phyloP scores from a whole-genome alignment of 2,797 vertebrate genomes.

The Eulemur coronatus region DNA sequence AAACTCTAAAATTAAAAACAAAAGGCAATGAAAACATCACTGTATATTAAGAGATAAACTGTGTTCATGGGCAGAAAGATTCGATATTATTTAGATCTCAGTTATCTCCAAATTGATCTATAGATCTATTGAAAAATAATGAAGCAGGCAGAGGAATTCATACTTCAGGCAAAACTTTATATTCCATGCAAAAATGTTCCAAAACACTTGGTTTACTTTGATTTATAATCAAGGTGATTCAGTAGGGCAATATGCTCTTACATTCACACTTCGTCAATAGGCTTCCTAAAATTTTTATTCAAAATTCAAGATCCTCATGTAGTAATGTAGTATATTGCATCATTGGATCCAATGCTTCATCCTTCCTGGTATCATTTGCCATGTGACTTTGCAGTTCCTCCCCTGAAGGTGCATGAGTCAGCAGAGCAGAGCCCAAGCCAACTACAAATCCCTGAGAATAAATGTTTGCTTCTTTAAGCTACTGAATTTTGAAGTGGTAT shows the following conservation, averaged over 20 bases:
- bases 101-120: not conserved
- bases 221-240: constrained; percentile 27
- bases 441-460: not conserved
- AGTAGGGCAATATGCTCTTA: not conserved
- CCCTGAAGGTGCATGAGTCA: not conserved
- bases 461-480: not conserved
- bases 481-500: not conserved
- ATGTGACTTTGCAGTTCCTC: not conserved
- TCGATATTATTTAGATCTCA: not conserved
- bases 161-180: not conserved
- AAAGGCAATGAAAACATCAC: not conserved
- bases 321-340: not conserved
- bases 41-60: not conserved
- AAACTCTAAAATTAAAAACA: constrained; percentile 33
- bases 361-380: not conserved
- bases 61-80: constrained; percentile 13
- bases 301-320: not conserved
- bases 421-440: not conserved
- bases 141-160: not conserved
- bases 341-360: not conserved
- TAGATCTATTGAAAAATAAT: not conserved
- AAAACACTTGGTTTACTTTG: not conserved
- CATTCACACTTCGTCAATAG: not conserved
- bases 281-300: not conserved
- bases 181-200: not conserved